phyloP scores from a whole-genome alignment of 2,113 vertebrate genomes.

The Etheostoma spectabile region DNA sequence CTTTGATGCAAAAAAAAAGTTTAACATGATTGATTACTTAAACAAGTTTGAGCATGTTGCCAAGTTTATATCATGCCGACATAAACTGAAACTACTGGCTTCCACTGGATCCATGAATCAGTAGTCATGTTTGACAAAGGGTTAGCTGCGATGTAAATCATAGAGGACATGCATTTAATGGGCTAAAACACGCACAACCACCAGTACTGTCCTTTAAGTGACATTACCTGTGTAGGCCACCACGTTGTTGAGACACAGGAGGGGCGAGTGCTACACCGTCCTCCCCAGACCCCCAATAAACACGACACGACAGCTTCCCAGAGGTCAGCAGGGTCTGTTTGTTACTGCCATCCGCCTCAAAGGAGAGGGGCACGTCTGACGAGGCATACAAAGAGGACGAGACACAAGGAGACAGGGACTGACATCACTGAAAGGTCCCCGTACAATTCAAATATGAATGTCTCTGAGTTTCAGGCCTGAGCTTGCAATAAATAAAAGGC shows the following conservation, averaged over 20 bases:
- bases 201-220: not conserved
- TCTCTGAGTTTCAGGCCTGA: not conserved
- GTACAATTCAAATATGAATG: not conserved
- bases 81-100: not conserved
- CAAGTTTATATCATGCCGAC: not conserved
- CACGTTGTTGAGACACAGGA: constrained; percentile 83
- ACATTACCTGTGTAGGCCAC: constrained; percentile 86
- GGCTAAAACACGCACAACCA: not conserved
- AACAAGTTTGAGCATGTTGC: not conserved
- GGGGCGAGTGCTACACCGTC: constrained; percentile 90
- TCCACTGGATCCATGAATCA: not conserved
- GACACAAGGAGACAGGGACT: not conserved
- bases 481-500: not conserved
- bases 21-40: not conserved
- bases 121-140: not conserved
- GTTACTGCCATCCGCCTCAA: constrained; percentile 93
- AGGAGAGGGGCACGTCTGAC: constrained; percentile 93
- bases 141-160: not conserved
- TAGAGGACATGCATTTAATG: not conserved
- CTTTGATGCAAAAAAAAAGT: not conserved
- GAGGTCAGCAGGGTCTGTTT: constrained; percentile 92
- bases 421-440: not conserved
- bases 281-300: constrained; percentile 92
- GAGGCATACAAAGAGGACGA: not conserved
- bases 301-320: constrained; percentile 91